Base-by-base conservation (phyloP, 2,888 invertebrate species). In the Lathronympha strigana region DNA sequence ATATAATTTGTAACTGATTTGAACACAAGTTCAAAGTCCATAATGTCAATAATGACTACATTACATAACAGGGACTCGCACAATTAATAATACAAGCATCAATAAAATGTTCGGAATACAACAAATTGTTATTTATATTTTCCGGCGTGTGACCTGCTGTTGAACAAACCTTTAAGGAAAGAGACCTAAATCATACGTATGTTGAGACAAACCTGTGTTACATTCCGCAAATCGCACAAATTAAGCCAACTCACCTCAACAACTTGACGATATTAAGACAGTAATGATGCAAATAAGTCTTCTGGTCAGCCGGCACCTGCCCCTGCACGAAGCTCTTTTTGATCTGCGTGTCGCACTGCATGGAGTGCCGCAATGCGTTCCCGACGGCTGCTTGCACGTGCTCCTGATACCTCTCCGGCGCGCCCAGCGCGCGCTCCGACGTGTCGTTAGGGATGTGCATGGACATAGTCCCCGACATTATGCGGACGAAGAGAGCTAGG, bases 391-490 rank as follows among this genome's bases (percentile, higher is more conserved):
- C 85, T 19, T 82, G 86, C 0, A 92, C 77, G 33, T 84, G 82
- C 60, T 79, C 79, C 71, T 90, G 87, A 63, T 87, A 90, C 67
- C 87, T 76, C 4, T 92, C 92, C 0, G 86, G 84, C 51, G 90
- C 86, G 60, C 92, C 88, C 72, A 82, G 78, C 36, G 72, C 79
- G 0, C 88, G 70, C 53, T 92, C 91, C 0, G 80, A 75, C 0
- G 80, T 73, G 13, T 92, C 92, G 9, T 72, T 80, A 0, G 92
- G 90, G 0, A 83, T 81, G 68, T 92, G 90, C 88, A 92, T 88
- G 0, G 80, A 77, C n/a, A 89, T 83, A 2, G 95, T 94, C n/a
- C 94, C 94, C 0, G 93, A 92, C 57, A 95, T 88, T 17, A 95
- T 93, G 11, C 94, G 90, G 0, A 95, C 92, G 15, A 95, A 75